These are phyloP conservation scores for Suillia variegata DNA, from an alignment of 2,888 invertebrate genomes.

Conservation along the genomic window DNA sequence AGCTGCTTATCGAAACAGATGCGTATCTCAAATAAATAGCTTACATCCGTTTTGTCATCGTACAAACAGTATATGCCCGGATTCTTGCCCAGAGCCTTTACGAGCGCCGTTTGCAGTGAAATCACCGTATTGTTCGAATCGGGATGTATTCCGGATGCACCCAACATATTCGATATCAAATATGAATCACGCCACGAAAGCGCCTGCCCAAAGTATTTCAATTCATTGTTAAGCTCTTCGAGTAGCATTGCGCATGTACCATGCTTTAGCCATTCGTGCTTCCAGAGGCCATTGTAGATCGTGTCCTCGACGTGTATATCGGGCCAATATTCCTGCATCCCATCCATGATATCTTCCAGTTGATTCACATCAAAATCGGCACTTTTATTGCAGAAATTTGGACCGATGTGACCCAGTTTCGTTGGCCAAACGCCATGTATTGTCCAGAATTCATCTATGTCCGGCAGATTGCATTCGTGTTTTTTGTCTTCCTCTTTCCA, in stretches of 20 bases:
- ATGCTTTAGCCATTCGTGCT: slow-evolving; percentile 84
- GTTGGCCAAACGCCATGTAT: slow-evolving; percentile 87
- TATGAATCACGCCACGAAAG: slow-evolving; percentile 67
- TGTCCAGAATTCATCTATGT: slow-evolving; percentile 70
- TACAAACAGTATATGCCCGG: slow-evolving; percentile 70
- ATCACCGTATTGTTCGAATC: slow-evolving; percentile 62
- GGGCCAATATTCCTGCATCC: slow-evolving; percentile 71
- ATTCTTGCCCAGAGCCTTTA: slow-evolving; percentile 64
- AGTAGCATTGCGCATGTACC: slow-evolving; percentile 76
- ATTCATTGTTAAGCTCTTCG: slow-evolving; percentile 66
- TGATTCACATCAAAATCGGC: slow-evolving; percentile 70
- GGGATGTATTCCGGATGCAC: slow-evolving; percentile 66
- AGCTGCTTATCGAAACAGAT: slow-evolving; percentile 76
- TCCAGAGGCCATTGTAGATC: slow-evolving; percentile 68
- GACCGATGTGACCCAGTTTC: slow-evolving; percentile 70
- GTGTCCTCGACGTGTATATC: slow-evolving; percentile 66
- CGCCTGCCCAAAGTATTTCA: slow-evolving; percentile 73
- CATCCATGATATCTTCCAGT: slow-evolving; percentile 65
- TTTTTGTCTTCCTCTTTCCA: slow-evolving; percentile 69
- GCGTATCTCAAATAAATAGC: slow-evolving; percentile 72
- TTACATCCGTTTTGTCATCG: slow-evolving; percentile 65
- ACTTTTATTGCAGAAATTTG: slow-evolving; percentile 73
- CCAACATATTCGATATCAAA: slow-evolving; percentile 68
- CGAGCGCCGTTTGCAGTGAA: slow-evolving; percentile 64
- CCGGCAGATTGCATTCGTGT: slow-evolving; percentile 71